Percentiles rank a stretch among this genome's conserved stretches.
These are phyloP conservation scores for Halictus ligatus DNA, from an alignment of 2,888 invertebrate species.

Conservation along the genomic window DNA sequence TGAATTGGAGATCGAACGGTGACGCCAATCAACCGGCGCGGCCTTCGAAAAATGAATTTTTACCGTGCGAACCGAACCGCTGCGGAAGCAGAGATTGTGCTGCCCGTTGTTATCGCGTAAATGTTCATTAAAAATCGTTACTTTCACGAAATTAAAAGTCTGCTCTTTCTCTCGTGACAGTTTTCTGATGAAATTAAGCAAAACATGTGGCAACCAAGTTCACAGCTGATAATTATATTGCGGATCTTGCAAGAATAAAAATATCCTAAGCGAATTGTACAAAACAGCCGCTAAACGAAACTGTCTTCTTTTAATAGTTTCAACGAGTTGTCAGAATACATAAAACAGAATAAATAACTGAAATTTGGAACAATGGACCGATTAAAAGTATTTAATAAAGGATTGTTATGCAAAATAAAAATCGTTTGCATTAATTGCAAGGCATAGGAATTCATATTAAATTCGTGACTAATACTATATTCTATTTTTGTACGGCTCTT, in stretches of 20 bases:
- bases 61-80: not conserved
- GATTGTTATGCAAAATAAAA: too few relatives aligned
- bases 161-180: not conserved
- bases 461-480: too few relatives aligned
- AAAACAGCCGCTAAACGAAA: too few relatives aligned
- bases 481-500: not conserved
- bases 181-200: not conserved
- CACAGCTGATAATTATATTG: not conserved
- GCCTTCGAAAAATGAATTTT: conserved; percentile 52
- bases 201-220: too few relatives aligned
- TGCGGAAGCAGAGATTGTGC: conserved; percentile 5
- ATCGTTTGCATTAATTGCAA: not conserved
- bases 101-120: not conserved
- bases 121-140: conserved; percentile 11
- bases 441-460: not conserved
- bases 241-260: not conserved
- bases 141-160: not conserved
- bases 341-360: too few relatives aligned
- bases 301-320: too few relatives aligned
- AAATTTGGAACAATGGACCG: too few relatives aligned
- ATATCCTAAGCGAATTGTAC: too few relatives aligned
- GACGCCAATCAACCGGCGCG: conserved; percentile 46
- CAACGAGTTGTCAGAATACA: too few relatives aligned
- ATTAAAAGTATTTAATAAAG: too few relatives aligned
- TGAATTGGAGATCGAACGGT: conserved; percentile 50